Evolutionary conservation across 2,797 vertebrate species (phyloP), one percentile per base, ranked within the genome.

Genomic region (Carapus acus): DNA sequence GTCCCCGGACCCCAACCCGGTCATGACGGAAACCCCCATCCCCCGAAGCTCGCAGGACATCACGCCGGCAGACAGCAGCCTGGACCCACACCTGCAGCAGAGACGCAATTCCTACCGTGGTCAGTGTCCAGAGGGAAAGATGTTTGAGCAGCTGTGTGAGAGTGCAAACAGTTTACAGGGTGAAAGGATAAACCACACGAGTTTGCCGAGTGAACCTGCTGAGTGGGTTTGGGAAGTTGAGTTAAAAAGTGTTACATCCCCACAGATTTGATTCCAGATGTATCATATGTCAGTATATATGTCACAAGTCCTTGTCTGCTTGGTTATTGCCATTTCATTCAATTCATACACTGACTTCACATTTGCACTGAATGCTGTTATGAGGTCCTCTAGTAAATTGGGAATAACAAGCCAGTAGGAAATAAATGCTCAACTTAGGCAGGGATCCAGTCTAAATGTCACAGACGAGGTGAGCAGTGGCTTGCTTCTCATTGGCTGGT

Each of bases 1-100:
- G 68, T 98, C 96, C 9, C 94, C 95, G 0, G 95, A 97, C 45
- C 92, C 94, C 54, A 97, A 97, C 75, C 93, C 95, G 0, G 91
- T 98, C 76, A 95, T 98, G 92, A 98, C 96, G 0, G 96, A 98
- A 55, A 98, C 94, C 2, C 95, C 94, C 3, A 94, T 98, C 76
- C 94, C 94, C 40, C 93, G 94, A 54, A 92, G 91, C 67, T 98
- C 95, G 3, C 95, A 98, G 68, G 96, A 98, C 71, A 93, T 98
- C 81, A 95, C 94, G 1, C 94, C 94, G 0, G 93, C 92, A 2
- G 94, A 97, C 66, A 89, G 90, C 44, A 82, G 89, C 71, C 85
- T 94, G 83, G 95, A 91, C 82, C 91, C 90, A 1, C 94, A 94
- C 79, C 90, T 96, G 71, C 94, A 97, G 19, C 94, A 96, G 22